Evolutionary conservation across 2,888 invertebrate species (phyloP).

Genomic region (Strigamia maritima): DNA sequence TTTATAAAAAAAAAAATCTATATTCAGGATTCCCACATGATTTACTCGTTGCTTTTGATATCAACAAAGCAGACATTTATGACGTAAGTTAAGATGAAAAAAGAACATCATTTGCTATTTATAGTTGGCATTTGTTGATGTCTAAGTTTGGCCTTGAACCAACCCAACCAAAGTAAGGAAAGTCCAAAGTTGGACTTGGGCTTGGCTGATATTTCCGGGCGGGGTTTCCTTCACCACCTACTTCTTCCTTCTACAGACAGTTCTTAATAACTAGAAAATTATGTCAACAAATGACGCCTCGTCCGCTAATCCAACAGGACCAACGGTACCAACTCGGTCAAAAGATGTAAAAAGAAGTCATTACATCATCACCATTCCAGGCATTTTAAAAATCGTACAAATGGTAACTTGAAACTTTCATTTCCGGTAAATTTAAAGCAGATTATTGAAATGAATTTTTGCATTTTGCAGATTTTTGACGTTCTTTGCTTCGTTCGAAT

Average conservation of each 20-base stretch:
- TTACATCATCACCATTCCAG: background rate
- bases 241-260: too few species aligned
- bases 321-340: background rate
- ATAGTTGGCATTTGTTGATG: background rate
- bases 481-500: background rate
- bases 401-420: background rate
- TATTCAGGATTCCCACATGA: too few species aligned
- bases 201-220: background rate
- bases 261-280: background rate
- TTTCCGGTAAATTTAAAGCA: background rate
- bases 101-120: background rate
- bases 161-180: background rate
- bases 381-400: background rate
- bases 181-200: background rate
- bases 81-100: background rate
- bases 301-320: background rate
- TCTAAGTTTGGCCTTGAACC: slow-evolving; percentile 9
- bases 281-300: background rate
- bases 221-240: background rate
- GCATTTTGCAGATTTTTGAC: background rate
- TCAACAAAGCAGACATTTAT: too few species aligned
- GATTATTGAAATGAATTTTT: too few species aligned
- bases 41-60: too few species aligned
- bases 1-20: too few species aligned
- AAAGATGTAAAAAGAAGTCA: background rate